Percentiles rank a stretch among this genome's conserved stretches.
These are phyloP conservation scores for Lasioglossum lativentre DNA, from an alignment of 2,888 invertebrate genomes.

Conservation along the genomic window DNA sequence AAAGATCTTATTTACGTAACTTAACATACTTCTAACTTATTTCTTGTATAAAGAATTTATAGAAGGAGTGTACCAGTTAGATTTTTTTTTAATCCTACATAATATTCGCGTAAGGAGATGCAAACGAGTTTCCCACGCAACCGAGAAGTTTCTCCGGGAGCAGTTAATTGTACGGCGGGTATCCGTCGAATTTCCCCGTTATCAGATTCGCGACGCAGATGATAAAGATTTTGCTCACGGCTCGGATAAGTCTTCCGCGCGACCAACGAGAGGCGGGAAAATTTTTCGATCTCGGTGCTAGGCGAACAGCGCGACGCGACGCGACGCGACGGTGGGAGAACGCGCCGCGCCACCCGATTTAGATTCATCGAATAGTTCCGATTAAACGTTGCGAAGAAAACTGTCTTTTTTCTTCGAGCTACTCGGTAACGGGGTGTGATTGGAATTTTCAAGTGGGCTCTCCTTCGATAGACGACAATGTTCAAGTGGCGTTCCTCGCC, in stretches of 20 bases:
- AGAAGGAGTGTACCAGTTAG: no score
- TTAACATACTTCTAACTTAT: no score
- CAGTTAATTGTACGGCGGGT: neutral
- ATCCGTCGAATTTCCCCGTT: neutral
- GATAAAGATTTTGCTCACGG: slow-evolving; percentile 17
- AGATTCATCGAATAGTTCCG: slow-evolving; percentile 63
- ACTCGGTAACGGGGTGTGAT: slow-evolving; percentile 60
- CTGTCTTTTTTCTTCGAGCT: slow-evolving; percentile 60
- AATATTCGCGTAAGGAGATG: neutral
- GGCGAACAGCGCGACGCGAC: neutral
- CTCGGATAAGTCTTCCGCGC: neutral
- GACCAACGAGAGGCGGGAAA: neutral
- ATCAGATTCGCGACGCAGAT: neutral
- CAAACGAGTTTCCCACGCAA: neutral
- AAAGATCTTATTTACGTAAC: no score
- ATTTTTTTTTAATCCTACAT: no score
- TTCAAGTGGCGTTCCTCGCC: slow-evolving; percentile 59
- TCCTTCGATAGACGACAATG: slow-evolving; percentile 58
- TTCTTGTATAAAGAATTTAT: no score
- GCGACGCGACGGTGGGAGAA: no score
- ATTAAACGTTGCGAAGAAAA: slow-evolving; percentile 67
- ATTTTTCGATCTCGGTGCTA: slow-evolving; percentile 4
- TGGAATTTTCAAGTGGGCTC: slow-evolving; percentile 70
- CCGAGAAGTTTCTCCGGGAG: neutral
- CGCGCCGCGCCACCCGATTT: slow-evolving; percentile 33